Evolutionary conservation across 2,113 vertebrate species (phyloP).

Genomic region (Stictonetta naevosa): DNA sequence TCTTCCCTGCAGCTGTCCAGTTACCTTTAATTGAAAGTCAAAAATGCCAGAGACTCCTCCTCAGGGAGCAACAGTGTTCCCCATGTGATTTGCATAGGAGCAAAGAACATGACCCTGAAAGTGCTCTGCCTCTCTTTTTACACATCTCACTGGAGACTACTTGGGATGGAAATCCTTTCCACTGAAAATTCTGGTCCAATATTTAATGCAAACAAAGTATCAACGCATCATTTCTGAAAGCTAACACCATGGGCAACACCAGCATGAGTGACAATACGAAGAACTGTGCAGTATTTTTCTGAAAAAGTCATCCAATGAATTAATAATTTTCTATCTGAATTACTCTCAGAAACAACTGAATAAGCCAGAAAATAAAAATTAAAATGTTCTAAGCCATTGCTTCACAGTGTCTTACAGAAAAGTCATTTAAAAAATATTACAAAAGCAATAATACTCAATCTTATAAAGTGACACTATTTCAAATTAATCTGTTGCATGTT

Average conservation of each 20-base stretch:
- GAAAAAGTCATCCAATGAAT: background rate
- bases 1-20: background rate
- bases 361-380: conserved; percentile 45
- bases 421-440: conserved; percentile 55
- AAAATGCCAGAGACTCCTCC: background rate
- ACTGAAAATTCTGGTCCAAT: background rate
- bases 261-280: background rate
- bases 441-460: conserved; percentile 26
- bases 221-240: background rate
- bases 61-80: background rate
- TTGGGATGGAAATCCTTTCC: background rate
- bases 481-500: background rate
- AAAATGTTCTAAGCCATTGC: conserved; percentile 28
- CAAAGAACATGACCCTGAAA: background rate
- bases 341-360: conserved; percentile 38
- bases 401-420: conserved; percentile 31
- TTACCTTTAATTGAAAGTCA: background rate
- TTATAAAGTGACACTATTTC: conserved; percentile 17
- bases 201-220: conserved; percentile 26
- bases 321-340: background rate
- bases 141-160: background rate
- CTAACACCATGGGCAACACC: background rate
- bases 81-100: background rate
- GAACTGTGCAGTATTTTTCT: background rate
- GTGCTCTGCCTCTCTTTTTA: background rate